phyloP scores from a whole-genome alignment of 1,140 invertebrate species.

The Drosophila nigromelanica region DNA sequence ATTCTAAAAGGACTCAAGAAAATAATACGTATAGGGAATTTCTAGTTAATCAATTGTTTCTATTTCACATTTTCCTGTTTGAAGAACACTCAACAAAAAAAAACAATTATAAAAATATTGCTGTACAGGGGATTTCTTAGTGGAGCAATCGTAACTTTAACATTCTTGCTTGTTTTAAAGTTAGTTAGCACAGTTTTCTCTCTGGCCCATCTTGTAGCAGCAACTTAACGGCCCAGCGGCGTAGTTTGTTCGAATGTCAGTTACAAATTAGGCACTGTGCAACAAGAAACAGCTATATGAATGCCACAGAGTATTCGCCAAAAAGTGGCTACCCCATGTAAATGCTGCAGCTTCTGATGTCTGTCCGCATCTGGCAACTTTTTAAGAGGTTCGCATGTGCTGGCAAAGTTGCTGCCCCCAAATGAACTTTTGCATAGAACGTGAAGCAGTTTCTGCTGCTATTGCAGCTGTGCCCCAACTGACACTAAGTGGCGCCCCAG shows the following conservation, averaged over 20 bases:
- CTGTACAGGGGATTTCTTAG: background rate
- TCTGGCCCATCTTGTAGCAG: background rate
- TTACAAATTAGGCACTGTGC: conserved; percentile 36
- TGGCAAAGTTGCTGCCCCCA: conserved; percentile 34
- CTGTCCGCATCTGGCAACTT: conserved; percentile 57
- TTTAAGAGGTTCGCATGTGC: conserved; percentile 48
- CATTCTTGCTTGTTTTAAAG: background rate
- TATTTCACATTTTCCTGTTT: too few species aligned
- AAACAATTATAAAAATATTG: background rate
- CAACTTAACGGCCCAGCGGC: background rate
- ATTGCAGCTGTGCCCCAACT: conserved; percentile 45
- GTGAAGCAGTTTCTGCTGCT: conserved; percentile 13
- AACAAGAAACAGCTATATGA: conserved; percentile 11
- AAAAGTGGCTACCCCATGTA: conserved; percentile 24
- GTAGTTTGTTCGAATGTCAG: conserved; percentile 20
- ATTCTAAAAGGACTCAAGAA: too few species aligned
- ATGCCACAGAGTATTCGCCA: conserved; percentile 2
- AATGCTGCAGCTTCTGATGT: conserved; percentile 12
- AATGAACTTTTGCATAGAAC: conserved; percentile 61
- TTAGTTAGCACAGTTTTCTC: conserved; percentile 5
- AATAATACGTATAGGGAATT: too few species aligned
- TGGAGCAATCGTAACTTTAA: background rate
- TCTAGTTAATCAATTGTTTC: too few species aligned
- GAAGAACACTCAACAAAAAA: background rate
- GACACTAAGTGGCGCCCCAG: conserved; percentile 69